phyloP scores from a whole-genome alignment of 2,113 vertebrate species.

The Pyrgilauda ruficollis region DNA sequence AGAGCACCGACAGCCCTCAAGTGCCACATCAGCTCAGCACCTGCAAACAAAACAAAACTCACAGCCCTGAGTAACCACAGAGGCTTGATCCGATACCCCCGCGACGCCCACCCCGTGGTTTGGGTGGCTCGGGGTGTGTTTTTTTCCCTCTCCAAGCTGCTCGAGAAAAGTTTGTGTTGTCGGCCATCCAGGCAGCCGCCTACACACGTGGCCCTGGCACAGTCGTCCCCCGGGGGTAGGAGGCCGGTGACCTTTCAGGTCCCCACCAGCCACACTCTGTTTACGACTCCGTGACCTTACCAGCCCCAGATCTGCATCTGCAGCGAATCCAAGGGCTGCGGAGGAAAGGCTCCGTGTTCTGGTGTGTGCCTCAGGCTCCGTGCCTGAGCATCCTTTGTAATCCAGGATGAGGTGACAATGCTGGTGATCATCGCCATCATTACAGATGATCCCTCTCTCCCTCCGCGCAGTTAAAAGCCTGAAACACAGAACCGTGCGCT shows the following conservation, averaged over 20 bases:
- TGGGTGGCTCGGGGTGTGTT: neutral
- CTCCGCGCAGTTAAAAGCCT: neutral
- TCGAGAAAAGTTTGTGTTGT: neutral
- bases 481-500: rapidly evolving
- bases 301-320: constrained; percentile 19
- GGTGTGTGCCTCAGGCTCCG: rapidly evolving
- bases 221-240: neutral
- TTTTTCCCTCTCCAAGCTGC: neutral
- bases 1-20: neutral
- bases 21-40: rapidly evolving
- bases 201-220: neutral
- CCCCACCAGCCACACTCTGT: constrained; percentile 25
- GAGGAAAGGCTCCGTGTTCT: rapidly evolving
- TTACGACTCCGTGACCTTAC: neutral
- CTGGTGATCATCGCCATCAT: neutral
- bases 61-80: neutral
- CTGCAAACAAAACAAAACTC: neutral
- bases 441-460: neutral
- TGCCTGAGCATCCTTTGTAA: neutral
- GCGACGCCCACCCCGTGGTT: neutral
- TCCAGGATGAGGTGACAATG: neutral
- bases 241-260: constrained; percentile 35
- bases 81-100: neutral
- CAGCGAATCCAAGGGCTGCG: neutral
- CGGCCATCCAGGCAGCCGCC: neutral